Conservation (phyloP, 2,797 vertebrate species). For the Sebastes glaucus region DNA sequence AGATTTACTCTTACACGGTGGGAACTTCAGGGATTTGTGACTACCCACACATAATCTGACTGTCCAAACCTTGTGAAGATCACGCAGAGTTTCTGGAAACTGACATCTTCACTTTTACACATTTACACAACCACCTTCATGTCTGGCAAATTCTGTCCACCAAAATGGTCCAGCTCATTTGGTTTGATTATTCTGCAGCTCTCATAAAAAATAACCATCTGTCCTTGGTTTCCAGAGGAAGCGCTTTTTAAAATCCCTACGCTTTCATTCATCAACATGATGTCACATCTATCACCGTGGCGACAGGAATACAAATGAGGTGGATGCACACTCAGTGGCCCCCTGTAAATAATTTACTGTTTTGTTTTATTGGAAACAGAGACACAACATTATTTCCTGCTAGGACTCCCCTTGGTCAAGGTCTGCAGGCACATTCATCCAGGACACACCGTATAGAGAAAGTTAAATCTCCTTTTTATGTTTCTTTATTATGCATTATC, state of each 20-base stretch:
- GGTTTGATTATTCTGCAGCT: constrained; percentile 78
- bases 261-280: constrained; percentile 80
- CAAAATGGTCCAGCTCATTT: constrained; percentile 70
- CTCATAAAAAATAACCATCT: constrained; percentile 82
- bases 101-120: constrained; percentile 55
- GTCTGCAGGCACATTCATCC: constrained; percentile 73
- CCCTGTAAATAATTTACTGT: constrained; percentile 84
- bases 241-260: constrained; percentile 73
- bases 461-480: constrained; percentile 57
- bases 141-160: constrained; percentile 54
- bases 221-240: constrained; percentile 80
- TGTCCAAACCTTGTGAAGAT: not conserved
- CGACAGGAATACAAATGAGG: constrained; percentile 79
- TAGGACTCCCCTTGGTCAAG: constrained; percentile 75
- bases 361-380: constrained; percentile 83
- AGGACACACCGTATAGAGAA: constrained; percentile 46
- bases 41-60: not conserved
- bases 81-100: constrained; percentile 12
- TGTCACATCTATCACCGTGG: constrained; percentile 80
- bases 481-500: constrained; percentile 72
- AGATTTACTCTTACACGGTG: constrained; percentile 12
- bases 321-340: constrained; percentile 72
- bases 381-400: constrained; percentile 78
- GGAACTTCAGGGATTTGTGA: constrained; percentile 21
- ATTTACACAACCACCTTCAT: constrained; percentile 44